These are phyloP conservation scores for Silurus lanzhouensis DNA, from an alignment of 2,797 vertebrate genomes.

Conservation along the genomic window DNA sequence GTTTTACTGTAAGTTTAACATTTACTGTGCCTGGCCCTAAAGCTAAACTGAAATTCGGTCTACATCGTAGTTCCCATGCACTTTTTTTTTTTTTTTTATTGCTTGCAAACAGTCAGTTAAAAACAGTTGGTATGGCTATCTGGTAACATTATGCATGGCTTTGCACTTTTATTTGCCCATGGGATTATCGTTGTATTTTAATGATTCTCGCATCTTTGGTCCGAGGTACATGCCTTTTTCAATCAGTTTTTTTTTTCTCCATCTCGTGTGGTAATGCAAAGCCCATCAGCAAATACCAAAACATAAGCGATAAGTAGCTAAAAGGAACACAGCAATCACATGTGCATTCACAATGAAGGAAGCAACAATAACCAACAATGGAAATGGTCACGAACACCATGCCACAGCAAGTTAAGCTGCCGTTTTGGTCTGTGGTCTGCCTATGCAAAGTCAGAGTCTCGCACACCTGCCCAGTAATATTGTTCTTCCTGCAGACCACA, in stretches of 20 bases:
- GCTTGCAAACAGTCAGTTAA: conserved; percentile 71
- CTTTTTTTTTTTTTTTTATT: conserved; percentile 35
- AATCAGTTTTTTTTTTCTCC: conserved; percentile 50
- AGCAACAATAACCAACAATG: conserved; percentile 66
- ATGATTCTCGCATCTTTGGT: conserved; percentile 58
- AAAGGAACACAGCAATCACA: conserved; percentile 62
- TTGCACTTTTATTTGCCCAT: conserved; percentile 70
- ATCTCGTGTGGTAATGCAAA: conserved; percentile 61
- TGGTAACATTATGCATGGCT: conserved; percentile 55
- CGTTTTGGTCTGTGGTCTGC: conserved; percentile 61
- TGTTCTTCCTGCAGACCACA: conserved; percentile 67
- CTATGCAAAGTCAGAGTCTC: conserved; percentile 77
- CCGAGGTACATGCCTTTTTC: conserved; percentile 52
- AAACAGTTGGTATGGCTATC: conserved; percentile 63
- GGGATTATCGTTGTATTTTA: conserved; percentile 65
- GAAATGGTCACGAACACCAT: conserved; percentile 50
- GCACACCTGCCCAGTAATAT: conserved; percentile 76
- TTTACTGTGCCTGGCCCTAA: conserved; percentile 31
- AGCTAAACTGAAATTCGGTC: conserved; percentile 38
- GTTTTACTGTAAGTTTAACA: conserved; percentile 78
- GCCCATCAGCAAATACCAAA: conserved; percentile 71
- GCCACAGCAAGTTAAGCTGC: conserved; percentile 53
- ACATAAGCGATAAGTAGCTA: conserved; percentile 52
- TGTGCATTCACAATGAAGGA: conserved; percentile 64
- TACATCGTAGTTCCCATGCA: background rate